A percentile compares a stretch with the other conserved stretches of the same genome.
phyloP scores from a whole-genome alignment of 2,888 invertebrate species.

The Athalia rosae region DNA sequence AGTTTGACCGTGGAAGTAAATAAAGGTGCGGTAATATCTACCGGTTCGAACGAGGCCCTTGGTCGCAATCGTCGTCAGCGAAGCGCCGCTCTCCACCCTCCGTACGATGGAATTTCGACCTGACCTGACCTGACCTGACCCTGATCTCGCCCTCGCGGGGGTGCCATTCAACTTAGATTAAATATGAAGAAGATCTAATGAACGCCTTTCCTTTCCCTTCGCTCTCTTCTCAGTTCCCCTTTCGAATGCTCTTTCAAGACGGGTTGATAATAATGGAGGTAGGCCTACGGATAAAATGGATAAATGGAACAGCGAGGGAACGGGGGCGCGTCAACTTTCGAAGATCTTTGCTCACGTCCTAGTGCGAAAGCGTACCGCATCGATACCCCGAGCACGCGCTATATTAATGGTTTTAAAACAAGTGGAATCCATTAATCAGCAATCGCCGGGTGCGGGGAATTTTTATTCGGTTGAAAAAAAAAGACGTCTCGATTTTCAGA shows the following conservation, averaged over 20 bases:
- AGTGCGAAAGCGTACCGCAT: too few relatives aligned
- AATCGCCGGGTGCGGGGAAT: neutral
- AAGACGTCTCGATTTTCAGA: neutral
- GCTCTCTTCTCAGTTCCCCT: slow-evolving; percentile 49
- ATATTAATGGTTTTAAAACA: too few relatives aligned
- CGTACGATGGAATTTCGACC: slow-evolving; percentile 36
- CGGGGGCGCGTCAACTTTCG: slow-evolving; percentile 29
- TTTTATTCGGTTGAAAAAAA: neutral
- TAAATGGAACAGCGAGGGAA: slow-evolving; percentile 20
- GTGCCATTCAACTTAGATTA: slow-evolving; percentile 60
- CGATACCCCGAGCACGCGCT: too few relatives aligned
- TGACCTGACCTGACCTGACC: neutral
- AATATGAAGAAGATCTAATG: slow-evolving; percentile 62
- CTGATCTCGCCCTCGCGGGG: slow-evolving; percentile 26
- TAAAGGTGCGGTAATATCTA: slow-evolving; percentile 24
- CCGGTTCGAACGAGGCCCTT: slow-evolving; percentile 19
- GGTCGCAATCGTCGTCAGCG: slow-evolving; percentile 29
- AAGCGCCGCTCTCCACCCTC: slow-evolving; percentile 24
- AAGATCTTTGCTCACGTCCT: slow-evolving; percentile 16
- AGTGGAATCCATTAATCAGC: too few relatives aligned
- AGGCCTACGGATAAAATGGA: slow-evolving; percentile 36
- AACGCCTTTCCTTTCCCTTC: slow-evolving; percentile 54
- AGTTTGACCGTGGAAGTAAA: slow-evolving; percentile 17
- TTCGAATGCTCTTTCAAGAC: slow-evolving; percentile 32
- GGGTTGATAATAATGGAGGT: slow-evolving; percentile 36